phyloP scores from a whole-genome alignment of 2,888 invertebrate species.

The Myathropa florea region DNA sequence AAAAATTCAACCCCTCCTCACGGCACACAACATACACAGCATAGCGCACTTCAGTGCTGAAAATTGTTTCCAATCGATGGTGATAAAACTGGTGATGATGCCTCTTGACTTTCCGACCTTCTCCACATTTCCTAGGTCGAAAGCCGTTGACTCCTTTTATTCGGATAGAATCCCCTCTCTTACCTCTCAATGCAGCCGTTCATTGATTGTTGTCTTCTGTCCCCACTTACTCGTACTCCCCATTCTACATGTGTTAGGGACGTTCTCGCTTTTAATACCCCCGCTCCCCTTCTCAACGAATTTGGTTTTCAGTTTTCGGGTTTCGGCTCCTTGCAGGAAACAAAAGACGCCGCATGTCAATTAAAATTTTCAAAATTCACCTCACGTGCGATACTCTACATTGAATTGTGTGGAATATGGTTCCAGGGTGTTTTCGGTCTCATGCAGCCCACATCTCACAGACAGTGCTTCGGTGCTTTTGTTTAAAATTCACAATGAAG shows the following conservation, averaged over 20 bases:
- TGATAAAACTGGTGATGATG: conserved; percentile 9
- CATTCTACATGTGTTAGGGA: background rate
- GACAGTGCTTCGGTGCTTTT: conserved; percentile 33
- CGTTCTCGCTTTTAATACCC: too few relatives aligned
- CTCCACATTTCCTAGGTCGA: conserved; percentile 6
- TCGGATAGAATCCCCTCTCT: conserved; percentile 19
- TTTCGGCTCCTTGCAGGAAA: conserved; percentile 24
- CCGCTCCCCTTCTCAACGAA: background rate
- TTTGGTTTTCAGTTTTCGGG: background rate
- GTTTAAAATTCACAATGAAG: conserved; percentile 56
- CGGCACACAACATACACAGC: background rate
- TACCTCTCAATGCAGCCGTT: background rate
- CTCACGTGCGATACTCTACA: conserved; percentile 63
- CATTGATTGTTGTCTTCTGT: background rate
- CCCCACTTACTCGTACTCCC: background rate
- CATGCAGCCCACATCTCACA: background rate
- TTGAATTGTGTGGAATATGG: conserved; percentile 58
- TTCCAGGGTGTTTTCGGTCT: conserved; percentile 42
- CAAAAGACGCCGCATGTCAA: conserved; percentile 54
- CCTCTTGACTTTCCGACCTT: conserved; percentile 17
- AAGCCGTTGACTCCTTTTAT: conserved; percentile 30
- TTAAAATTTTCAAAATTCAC: conserved; percentile 62
- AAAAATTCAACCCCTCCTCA: background rate
- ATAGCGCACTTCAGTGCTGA: background rate
- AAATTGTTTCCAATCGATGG: conserved; percentile 34